Evolutionary conservation across 2,113 vertebrate genomes (phyloP).

Genomic region (Eonycteris spelaea): DNA sequence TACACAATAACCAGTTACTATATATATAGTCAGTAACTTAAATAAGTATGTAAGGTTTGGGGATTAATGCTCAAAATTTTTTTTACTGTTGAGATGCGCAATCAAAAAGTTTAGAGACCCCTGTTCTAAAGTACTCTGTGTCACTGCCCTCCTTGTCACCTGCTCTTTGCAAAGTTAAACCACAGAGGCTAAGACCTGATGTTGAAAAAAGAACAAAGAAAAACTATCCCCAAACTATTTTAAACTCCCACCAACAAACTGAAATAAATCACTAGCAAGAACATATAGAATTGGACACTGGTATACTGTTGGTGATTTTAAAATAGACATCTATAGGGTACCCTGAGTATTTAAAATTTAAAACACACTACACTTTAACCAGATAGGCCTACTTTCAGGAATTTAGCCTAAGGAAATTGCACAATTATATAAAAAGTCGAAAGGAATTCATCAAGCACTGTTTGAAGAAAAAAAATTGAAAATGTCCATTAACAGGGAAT

Average conservation of each 20-base stretch:
- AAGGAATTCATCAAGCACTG: slow-evolving; percentile 21
- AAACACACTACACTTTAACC: background rate
- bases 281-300: background rate
- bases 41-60: background rate
- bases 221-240: slow-evolving; percentile 24
- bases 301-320: background rate
- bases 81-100: background rate
- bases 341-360: background rate
- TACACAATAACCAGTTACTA: background rate
- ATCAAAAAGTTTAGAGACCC: slow-evolving; percentile 28
- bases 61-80: background rate
- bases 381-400: background rate
- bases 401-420: background rate
- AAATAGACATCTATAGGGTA: background rate
- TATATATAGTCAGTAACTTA: background rate
- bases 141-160: background rate
- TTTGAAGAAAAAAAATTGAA: background rate
- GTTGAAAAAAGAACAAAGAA: background rate
- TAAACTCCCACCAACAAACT: slow-evolving; percentile 15
- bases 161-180: background rate
- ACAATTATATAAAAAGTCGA: background rate
- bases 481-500: background rate
- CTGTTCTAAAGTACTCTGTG: background rate
- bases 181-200: background rate
- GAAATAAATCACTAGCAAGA: slow-evolving; percentile 3